Evolutionary conservation across 23 tunicate genomes (phyloP), one percentile per base, ranked within the genome.

Genomic region (Clavelina lepadiformis): DNA sequence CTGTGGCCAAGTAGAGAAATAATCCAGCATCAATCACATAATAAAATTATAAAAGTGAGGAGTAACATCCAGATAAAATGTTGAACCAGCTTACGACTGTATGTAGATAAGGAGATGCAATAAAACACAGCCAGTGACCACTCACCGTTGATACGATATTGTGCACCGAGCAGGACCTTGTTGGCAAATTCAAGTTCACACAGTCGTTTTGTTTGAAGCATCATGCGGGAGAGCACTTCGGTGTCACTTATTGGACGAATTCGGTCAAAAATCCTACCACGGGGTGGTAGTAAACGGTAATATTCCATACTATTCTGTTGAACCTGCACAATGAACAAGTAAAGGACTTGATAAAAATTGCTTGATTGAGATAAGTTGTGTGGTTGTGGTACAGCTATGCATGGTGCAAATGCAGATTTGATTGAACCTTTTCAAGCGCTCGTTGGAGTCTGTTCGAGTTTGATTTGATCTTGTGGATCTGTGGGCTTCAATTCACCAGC

Each of bases 271-370:
- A 89, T 67, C 21, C 97, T 80, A 2, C 97, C 97, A 31, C 83
- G 83, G 2, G 97, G 97, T 69, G 97, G 97, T 79, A 89, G 88
- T 55, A 89, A 67, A 28, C 97, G 97, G 33, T 83, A 89, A 34
- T 89, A 89, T 44, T 89, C 97, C 5, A 83, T 81, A 75, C 97
- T 89, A 20, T 67, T 71, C 33, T 81, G 89, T 28, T 81, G 88
- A 23, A 89, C 76, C 97, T 89, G 63, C 31, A 62, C n/a, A n/a
- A n/a, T n/a, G n/a, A n/a, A n/a, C n/a, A n/a, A n/a, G n/a, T n/a
- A n/a, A n/a, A n/a, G n/a, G n/a, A n/a, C n/a, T n/a, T n/a, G n/a
- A n/a, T n/a, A n/a, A n/a, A n/a, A n/a, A n/a, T n/a, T n/a, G n/a
- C n/a, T n/a, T n/a, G n/a, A n/a, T n/a, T n/a, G n/a, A n/a, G n/a